Percentiles rank a stretch among this genome's conserved stretches.
phyloP scores from a whole-genome alignment of 2,888 invertebrate species.

The Cinara cedri region DNA sequence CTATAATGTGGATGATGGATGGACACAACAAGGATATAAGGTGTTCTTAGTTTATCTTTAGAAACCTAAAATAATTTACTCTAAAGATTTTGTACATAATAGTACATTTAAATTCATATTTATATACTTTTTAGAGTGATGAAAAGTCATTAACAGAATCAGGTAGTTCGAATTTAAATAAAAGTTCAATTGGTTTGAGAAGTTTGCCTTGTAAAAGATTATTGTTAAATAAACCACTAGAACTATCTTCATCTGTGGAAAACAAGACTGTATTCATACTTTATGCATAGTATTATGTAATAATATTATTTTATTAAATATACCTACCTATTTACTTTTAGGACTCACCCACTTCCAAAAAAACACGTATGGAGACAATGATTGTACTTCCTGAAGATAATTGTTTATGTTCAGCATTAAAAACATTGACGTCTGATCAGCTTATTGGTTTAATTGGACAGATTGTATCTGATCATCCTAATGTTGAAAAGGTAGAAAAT shows the following conservation, averaged over 20 bases:
- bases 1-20: no score
- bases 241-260: background rate
- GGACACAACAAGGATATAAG: no score
- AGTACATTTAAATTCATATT: background rate
- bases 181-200: slow-evolving; percentile 65
- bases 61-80: no score
- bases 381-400: slow-evolving; percentile 60
- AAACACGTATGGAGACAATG: slow-evolving; percentile 60
- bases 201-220: slow-evolving; percentile 75
- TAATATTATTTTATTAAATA: no score
- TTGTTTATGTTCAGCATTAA: slow-evolving; percentile 64
- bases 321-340: background rate
- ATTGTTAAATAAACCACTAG: slow-evolving; percentile 65
- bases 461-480: slow-evolving; percentile 68
- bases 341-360: slow-evolving; percentile 60
- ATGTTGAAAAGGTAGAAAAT: slow-evolving; percentile 65
- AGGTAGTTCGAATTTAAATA: background rate
- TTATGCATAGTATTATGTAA: background rate
- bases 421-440: slow-evolving; percentile 74
- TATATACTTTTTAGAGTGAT: background rate
- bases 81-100: background rate
- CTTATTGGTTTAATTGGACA: slow-evolving; percentile 72
- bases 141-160: background rate
- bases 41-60: no score
- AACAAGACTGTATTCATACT: background rate